Conservation (phyloP, 2,797 vertebrate species). For the Todus mexicanus region DNA sequence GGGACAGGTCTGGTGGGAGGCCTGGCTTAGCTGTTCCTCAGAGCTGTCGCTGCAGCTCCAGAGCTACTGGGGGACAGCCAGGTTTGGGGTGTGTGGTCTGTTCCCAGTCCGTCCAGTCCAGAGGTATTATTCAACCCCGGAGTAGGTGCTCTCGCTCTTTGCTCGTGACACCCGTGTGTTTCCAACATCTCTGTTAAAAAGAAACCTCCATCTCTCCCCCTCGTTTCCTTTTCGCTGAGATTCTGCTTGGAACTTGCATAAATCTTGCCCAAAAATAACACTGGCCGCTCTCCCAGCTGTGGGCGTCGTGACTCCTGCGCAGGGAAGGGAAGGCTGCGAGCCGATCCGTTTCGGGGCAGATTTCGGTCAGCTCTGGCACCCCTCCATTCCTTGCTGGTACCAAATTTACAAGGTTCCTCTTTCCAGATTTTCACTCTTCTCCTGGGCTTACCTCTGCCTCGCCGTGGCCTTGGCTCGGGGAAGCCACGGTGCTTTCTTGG, state of each 20-base stretch:
- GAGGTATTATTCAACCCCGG: background rate
- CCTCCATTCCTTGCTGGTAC: background rate
- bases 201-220: background rate
- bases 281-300: conserved; percentile 28
- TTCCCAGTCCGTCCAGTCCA: background rate
- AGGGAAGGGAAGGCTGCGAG: background rate
- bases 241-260: conserved; percentile 4
- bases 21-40: background rate
- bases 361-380: background rate
- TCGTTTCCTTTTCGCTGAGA: background rate
- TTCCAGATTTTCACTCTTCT: background rate
- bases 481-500: background rate
- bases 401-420: background rate
- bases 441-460: background rate
- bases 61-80: background rate
- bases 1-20: background rate
- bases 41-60: background rate
- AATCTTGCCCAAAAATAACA: conserved; percentile 44
- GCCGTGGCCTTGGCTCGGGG: background rate
- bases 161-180: background rate
- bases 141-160: background rate
- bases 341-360: background rate
- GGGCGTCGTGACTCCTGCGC: background rate
- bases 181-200: background rate
- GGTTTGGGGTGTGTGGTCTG: background rate